phyloP scores from a whole-genome alignment of 2,888 invertebrate species.

The Esperia sulphurella region DNA sequence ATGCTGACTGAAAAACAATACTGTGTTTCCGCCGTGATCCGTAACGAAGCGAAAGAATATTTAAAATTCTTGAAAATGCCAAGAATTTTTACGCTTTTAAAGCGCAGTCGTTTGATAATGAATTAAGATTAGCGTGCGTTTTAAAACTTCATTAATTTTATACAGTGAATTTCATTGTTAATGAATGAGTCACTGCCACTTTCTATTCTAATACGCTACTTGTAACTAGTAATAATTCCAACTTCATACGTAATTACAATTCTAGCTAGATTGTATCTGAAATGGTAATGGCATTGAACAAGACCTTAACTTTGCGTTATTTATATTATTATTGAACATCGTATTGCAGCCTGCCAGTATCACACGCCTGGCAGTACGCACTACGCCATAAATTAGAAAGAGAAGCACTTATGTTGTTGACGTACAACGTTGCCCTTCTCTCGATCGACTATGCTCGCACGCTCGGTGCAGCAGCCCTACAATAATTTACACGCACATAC shows the following conservation, averaged over 20 bases:
- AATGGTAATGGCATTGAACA: neutral
- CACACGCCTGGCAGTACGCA: too few relatives aligned
- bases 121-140: neutral
- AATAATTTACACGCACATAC: too few relatives aligned
- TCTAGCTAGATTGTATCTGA: neutral
- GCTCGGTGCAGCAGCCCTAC: too few relatives aligned
- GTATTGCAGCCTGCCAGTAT: too few relatives aligned
- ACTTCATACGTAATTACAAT: neutral
- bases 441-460: too few relatives aligned
- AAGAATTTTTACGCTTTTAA: neutral
- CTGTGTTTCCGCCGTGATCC: constrained; percentile 29
- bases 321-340: neutral
- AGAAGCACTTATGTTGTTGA: too few relatives aligned
- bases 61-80: neutral
- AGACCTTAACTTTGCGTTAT: neutral
- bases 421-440: too few relatives aligned
- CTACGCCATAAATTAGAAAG: too few relatives aligned
- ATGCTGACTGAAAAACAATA: constrained; percentile 62
- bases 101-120: neutral
- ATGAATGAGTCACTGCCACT: neutral
- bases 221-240: neutral
- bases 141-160: neutral
- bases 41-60: constrained; percentile 13
- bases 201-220: neutral
- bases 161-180: neutral